phyloP scores from a whole-genome alignment of 1,140 invertebrate genomes.

The Acromyrmex echinatior region DNA sequence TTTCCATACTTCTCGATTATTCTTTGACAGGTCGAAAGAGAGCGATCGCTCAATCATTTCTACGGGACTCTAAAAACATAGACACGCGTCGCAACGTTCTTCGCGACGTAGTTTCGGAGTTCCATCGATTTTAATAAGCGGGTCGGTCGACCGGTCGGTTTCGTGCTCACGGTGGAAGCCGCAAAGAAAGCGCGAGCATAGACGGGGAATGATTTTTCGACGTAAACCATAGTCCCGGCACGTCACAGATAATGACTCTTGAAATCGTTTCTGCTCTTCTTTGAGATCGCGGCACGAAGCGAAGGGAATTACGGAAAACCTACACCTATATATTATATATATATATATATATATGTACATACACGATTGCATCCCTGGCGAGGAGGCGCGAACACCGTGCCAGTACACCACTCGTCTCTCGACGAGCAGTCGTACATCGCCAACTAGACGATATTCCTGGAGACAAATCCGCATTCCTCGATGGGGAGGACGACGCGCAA shows the following conservation, averaged over 20 bases:
- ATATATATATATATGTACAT: no score
- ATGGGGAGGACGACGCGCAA: slow-evolving; percentile 22
- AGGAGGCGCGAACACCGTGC: not conserved
- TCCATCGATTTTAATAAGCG: slow-evolving; percentile 66
- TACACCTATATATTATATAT: not conserved
- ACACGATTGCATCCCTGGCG: not conserved
- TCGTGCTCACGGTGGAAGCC: slow-evolving; percentile 58
- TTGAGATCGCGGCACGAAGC: not conserved
- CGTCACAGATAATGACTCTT: slow-evolving; percentile 69
- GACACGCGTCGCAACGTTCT: slow-evolving; percentile 62
- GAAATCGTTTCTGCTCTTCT: slow-evolving; percentile 60
- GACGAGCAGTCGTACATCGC: slow-evolving; percentile 32
- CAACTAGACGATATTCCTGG: slow-evolving; percentile 49
- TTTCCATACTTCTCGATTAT: not conserved
- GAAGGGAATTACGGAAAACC: slow-evolving; percentile 64
- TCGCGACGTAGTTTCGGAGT: slow-evolving; percentile 15
- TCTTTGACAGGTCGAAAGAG: slow-evolving; percentile 2
- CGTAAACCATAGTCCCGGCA: slow-evolving; percentile 69
- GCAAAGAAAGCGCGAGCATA: slow-evolving; percentile 57
- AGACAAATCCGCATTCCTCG: slow-evolving; percentile 69
- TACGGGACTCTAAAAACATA: slow-evolving; percentile 12
- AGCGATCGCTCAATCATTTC: not conserved
- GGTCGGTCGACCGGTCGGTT: slow-evolving; percentile 5
- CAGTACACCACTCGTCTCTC: slow-evolving; percentile 16
- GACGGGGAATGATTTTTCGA: slow-evolving; percentile 62